Conservation (phyloP, 2,113 vertebrate genomes). For the Oreotrochilus melanogaster region DNA sequence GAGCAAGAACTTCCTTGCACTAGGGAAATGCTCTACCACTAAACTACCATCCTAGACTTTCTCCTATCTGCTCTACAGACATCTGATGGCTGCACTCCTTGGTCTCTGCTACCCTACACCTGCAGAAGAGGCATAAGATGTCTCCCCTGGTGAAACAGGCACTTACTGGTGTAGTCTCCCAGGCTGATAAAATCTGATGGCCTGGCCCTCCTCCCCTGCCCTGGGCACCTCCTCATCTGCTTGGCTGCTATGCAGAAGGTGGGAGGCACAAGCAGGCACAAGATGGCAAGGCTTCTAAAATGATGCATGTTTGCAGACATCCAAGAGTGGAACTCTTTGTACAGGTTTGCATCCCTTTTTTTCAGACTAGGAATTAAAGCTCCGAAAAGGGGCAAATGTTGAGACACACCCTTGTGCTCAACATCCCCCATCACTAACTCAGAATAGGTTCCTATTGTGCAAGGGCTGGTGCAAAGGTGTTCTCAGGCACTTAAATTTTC, state of each 20-base stretch:
- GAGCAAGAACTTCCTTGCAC: neutral
- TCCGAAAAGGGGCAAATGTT: neutral
- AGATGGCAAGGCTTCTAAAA: slow-evolving; percentile 16
- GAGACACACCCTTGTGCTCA: neutral
- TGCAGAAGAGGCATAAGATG: neutral
- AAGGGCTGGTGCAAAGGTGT: neutral
- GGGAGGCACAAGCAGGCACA: neutral
- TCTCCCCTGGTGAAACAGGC: neutral
- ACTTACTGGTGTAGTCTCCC: neutral
- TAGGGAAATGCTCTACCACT: neutral
- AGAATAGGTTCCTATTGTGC: neutral
- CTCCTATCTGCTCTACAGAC: neutral
- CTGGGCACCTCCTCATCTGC: neutral
- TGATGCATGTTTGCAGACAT: neutral
- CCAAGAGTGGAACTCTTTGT: neutral
- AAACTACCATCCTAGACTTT: neutral
- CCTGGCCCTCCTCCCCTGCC: neutral
- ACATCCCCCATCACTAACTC: neutral
- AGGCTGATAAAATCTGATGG: neutral
- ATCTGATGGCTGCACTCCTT: neutral
- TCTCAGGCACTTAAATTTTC: neutral
- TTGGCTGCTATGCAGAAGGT: neutral
- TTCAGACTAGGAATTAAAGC: neutral
- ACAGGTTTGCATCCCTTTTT: neutral
- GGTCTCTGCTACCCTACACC: neutral